These are phyloP conservation scores for Labeo calbasu DNA, from an alignment of 2,797 vertebrate genomes.

Conservation along the genomic window DNA sequence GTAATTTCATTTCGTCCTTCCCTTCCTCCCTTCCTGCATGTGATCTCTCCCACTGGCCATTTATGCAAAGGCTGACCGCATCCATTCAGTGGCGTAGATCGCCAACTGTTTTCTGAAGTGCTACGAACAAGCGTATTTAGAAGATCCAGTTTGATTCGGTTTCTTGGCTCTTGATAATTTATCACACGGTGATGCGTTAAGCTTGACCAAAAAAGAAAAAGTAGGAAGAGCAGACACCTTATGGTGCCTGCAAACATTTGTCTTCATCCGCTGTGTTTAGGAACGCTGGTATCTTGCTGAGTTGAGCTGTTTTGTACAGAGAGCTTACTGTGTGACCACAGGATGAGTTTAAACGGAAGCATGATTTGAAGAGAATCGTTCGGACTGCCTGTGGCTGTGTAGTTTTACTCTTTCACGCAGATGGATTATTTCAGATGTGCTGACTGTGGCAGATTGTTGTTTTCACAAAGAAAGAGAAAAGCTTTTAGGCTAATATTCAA, in stretches of 20 bases:
- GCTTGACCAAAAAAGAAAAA: slow-evolving; percentile 6
- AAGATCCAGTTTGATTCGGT: slow-evolving; percentile 10
- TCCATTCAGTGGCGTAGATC: slow-evolving; percentile 14
- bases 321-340: slow-evolving; percentile 25
- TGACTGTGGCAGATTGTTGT: slow-evolving; percentile 38
- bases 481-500: slow-evolving; percentile 31
- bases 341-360: slow-evolving; percentile 37
- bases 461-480: slow-evolving; percentile 31
- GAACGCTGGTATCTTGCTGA: slow-evolving; percentile 36
- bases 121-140: slow-evolving; percentile 10
- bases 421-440: slow-evolving; percentile 40
- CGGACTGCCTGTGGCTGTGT: slow-evolving; percentile 31
- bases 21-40: slow-evolving; percentile 9
- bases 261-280: slow-evolving; percentile 36
- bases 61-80: slow-evolving; percentile 25
- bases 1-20: slow-evolving; percentile 31
- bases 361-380: background rate
- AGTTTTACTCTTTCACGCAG: slow-evolving; percentile 30
- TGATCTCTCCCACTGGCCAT: slow-evolving; percentile 26
- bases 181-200: slow-evolving; percentile 39
- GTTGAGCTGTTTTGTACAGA: slow-evolving; percentile 45
- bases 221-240: slow-evolving; percentile 19
- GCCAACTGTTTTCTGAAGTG: slow-evolving; percentile 35
- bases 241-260: slow-evolving; percentile 43
- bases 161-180: slow-evolving; percentile 16